Evolutionary conservation across 2,797 vertebrate species (phyloP).

Genomic region (Knipowitschia caucasica): DNA sequence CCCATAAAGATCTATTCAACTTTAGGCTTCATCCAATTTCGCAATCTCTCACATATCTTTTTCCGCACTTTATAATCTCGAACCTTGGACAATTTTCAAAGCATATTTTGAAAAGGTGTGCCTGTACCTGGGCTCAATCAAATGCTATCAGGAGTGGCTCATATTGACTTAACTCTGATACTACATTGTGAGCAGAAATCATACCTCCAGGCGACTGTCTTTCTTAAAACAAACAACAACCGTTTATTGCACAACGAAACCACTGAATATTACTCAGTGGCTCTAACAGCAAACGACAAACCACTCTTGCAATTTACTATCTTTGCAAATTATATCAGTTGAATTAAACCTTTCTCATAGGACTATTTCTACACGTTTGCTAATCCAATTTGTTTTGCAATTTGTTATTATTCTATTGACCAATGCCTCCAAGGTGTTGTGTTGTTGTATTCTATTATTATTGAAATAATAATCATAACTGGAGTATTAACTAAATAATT

Average conservation of each 20-base stretch:
- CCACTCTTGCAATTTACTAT: conserved; percentile 6
- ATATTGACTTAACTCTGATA: conserved; percentile 40
- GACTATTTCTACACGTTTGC: background rate
- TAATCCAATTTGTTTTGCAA: background rate
- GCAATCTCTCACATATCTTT: background rate
- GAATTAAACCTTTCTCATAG: conserved; percentile 9
- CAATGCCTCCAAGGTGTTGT: too few species aligned
- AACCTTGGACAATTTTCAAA: background rate
- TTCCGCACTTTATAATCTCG: background rate
- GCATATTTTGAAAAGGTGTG: conserved; percentile 6
- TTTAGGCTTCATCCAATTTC: background rate
- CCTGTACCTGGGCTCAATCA: conserved; percentile 14
- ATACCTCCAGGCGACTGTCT: conserved; percentile 5
- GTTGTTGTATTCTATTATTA: too few species aligned
- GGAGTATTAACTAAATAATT: too few species aligned
- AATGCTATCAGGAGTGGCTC: conserved; percentile 29
- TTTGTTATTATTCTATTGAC: too few species aligned
- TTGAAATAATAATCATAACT: too few species aligned
- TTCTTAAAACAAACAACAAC: conserved; percentile 20
- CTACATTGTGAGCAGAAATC: conserved; percentile 9
- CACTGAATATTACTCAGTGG: conserved; percentile 11
- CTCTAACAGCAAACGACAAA: conserved; percentile 1
- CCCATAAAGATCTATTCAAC: background rate
- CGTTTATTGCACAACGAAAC: conserved; percentile 18
- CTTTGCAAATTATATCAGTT: conserved; percentile 4